These are phyloP conservation scores for Pseudomugil tenellus DNA, from an alignment of 2,797 vertebrate genomes.

Conservation along the genomic window DNA sequence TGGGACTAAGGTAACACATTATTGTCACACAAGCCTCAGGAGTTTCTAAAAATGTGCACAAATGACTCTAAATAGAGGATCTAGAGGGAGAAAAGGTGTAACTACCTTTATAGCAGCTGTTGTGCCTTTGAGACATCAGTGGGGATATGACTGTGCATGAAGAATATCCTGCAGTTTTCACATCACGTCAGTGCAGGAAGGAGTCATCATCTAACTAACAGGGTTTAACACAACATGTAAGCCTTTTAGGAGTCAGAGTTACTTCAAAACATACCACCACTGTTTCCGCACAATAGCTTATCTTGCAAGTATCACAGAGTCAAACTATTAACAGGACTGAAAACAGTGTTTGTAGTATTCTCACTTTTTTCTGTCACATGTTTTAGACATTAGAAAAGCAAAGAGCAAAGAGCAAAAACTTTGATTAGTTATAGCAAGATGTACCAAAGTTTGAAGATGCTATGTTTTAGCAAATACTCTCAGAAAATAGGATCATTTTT, in stretches of 20 bases:
- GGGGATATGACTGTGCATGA: slow-evolving; percentile 14
- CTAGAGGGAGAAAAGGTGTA: slow-evolving; percentile 9
- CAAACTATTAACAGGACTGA: background rate
- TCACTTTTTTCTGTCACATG: too few species aligned
- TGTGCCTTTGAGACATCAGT: slow-evolving; percentile 40
- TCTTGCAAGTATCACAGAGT: background rate
- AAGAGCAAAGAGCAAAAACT: background rate
- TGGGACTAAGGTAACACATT: slow-evolving; percentile 14
- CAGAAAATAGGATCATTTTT: background rate
- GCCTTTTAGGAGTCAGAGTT: slow-evolving; percentile 14
- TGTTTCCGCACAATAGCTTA: background rate
- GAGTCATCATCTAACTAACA: slow-evolving; percentile 31
- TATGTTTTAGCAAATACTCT: slow-evolving; percentile 2
- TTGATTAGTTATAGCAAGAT: background rate
- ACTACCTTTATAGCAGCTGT: slow-evolving; percentile 24
- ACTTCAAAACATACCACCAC: background rate
- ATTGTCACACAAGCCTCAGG: slow-evolving; percentile 34
- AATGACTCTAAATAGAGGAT: slow-evolving; percentile 39
- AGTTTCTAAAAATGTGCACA: slow-evolving; percentile 42
- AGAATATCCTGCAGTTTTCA: slow-evolving; percentile 22
- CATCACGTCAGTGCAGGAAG: slow-evolving; percentile 23
- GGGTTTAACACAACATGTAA: slow-evolving; percentile 34
- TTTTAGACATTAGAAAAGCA: too few species aligned
- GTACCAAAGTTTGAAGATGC: slow-evolving; percentile 12
- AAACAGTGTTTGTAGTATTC: background rate